Conservation (phyloP, 2,797 vertebrate species). For the Lepilemur ruficaudatus region DNA sequence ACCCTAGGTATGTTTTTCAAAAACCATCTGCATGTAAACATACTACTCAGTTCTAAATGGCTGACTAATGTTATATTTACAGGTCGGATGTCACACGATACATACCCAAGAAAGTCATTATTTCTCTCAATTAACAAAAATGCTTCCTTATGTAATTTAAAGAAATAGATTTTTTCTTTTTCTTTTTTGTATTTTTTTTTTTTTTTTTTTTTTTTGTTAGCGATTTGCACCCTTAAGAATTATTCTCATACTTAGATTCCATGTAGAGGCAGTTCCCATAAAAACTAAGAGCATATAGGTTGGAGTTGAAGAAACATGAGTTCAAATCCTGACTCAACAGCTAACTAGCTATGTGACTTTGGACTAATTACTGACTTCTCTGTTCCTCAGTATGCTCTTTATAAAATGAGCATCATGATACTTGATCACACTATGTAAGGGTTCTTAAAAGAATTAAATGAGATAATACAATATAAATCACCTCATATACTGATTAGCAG, state of each 20-base stretch:
- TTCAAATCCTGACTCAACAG: neutral
- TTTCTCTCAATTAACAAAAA: conserved; percentile 17
- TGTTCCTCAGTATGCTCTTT: neutral
- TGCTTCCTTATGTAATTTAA: neutral
- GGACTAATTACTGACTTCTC: neutral
- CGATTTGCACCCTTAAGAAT: neutral
- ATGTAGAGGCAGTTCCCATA: neutral
- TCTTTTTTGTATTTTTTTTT: neutral
- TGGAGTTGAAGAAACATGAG: neutral
- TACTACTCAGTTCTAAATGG: neutral
- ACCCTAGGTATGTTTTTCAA: neutral
- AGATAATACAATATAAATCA: neutral
- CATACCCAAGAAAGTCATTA: neutral
- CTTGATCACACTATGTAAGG: neutral
- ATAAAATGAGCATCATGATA: neutral
- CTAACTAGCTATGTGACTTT: neutral
- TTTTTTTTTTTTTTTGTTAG: neutral
- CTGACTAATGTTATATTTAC: neutral
- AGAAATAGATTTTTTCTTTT: neutral
- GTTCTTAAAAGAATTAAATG: neutral
- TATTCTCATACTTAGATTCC: neutral
- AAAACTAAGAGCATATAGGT: neutral
- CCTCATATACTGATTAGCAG: neutral
- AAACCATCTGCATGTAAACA: neutral
- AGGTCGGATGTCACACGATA: neutral